phyloP scores from a whole-genome alignment of 2,113 vertebrate genomes.

The Psilopsiagon aymara region DNA sequence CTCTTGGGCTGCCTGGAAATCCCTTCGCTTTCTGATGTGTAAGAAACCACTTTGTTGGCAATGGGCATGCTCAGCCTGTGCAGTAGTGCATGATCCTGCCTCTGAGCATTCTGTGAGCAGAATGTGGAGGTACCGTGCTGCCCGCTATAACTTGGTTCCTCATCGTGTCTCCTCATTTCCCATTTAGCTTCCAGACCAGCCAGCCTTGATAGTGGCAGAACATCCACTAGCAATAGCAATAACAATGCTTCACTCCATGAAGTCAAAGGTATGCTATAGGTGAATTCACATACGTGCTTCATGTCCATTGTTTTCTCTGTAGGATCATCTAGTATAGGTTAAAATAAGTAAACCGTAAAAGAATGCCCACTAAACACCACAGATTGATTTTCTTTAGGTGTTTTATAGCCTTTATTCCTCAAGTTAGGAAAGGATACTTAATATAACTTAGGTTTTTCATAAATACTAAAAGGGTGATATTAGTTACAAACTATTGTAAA shows the following conservation, averaged over 20 bases:
- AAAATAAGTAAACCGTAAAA: background rate
- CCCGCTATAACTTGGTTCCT: constrained; percentile 64
- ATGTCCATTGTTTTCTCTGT: background rate
- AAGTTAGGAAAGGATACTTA: background rate
- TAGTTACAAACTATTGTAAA: background rate
- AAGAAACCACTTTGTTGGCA: constrained; percentile 53
- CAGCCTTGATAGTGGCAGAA: constrained; percentile 97
- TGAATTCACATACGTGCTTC: constrained; percentile 41
- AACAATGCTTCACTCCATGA: constrained; percentile 93
- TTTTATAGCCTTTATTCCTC: constrained; percentile 28
- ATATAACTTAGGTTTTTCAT: background rate
- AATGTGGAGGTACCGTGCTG: constrained; percentile 65
- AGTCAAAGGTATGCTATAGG: constrained; percentile 90
- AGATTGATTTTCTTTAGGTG: background rate
- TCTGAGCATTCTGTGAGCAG: constrained; percentile 72
- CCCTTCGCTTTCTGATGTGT: constrained; percentile 66
- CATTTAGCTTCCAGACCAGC: constrained; percentile 91
- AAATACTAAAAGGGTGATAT: constrained; percentile 11
- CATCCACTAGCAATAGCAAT: constrained; percentile 96
- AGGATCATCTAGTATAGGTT: background rate
- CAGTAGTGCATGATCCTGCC: constrained; percentile 73
- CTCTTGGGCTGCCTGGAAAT: constrained; percentile 70
- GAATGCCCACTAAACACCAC: background rate
- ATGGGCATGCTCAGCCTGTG: constrained; percentile 70
- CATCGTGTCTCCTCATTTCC: constrained; percentile 77